A percentile compares a stretch with the other conserved stretches of the same genome.
Conservation (phyloP, 2,113 vertebrate genomes). For the Carettochelys insculpta region DNA sequence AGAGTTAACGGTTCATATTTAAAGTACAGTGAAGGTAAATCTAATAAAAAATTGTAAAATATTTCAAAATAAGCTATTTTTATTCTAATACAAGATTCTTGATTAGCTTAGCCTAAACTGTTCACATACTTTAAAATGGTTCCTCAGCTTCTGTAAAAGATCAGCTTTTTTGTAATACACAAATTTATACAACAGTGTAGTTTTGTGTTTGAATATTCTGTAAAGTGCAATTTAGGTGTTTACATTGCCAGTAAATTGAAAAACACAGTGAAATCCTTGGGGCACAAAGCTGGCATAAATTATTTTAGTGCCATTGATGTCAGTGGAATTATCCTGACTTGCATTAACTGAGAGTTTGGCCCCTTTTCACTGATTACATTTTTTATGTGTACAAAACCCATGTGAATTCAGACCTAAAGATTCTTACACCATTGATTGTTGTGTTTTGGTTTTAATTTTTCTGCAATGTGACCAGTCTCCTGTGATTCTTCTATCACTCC, state of each 20-base stretch:
- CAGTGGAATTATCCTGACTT: not conserved
- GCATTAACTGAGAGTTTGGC: not conserved
- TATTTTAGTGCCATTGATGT: not conserved
- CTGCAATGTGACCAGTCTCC: accelerated
- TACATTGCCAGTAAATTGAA: not conserved
- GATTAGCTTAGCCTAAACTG: not conserved
- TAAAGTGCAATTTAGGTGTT: not conserved
- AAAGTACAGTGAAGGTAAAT: not conserved
- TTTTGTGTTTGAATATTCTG: not conserved
- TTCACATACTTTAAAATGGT: not conserved
- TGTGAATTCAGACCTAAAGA: not conserved
- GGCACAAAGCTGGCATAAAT: accelerated
- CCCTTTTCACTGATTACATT: not conserved
- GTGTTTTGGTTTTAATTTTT: not conserved
- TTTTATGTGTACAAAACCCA: not conserved
- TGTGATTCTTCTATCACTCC: not conserved
- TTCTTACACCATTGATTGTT: not conserved
- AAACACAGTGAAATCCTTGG: not conserved
- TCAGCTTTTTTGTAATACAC: not conserved
- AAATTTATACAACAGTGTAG: not conserved
- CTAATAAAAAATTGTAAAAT: accelerated
- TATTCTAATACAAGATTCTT: not conserved
- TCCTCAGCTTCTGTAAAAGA: not conserved
- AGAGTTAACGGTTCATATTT: not conserved
- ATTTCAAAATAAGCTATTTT: accelerated